Percentiles rank a stretch among this genome's conserved stretches.
phyloP scores from a whole-genome alignment of 2,113 vertebrate genomes.

The Dendrocopos noguchii region DNA sequence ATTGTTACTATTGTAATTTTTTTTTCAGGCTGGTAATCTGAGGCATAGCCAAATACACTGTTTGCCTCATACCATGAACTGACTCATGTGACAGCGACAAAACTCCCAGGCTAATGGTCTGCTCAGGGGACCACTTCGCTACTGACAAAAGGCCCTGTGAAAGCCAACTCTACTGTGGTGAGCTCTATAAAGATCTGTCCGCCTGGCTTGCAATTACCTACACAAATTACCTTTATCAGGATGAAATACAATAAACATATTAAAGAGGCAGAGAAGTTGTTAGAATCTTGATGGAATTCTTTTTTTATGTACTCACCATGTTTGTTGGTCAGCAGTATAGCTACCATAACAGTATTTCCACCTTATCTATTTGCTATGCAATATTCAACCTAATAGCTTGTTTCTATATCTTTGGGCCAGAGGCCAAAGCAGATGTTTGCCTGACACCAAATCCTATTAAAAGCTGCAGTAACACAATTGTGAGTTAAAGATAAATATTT shows the following conservation, averaged over 20 bases:
- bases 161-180: background rate
- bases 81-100: background rate
- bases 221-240: conserved; percentile 54
- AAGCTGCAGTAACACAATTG: conserved; percentile 70
- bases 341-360: conserved; percentile 38
- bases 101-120: conserved; percentile 13
- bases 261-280: conserved; percentile 51
- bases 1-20: background rate
- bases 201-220: conserved; percentile 29
- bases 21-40: background rate
- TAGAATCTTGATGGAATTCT: conserved; percentile 40
- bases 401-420: conserved; percentile 69
- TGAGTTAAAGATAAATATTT: conserved; percentile 78
- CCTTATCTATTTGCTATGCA: conserved; percentile 73
- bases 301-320: conserved; percentile 46
- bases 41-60: background rate
- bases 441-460: conserved; percentile 74
- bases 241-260: conserved; percentile 62
- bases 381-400: conserved; percentile 63
- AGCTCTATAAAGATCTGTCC: conserved; percentile 35
- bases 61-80: background rate
- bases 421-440: conserved; percentile 72
- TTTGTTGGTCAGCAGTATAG: conserved; percentile 15
- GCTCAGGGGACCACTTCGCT: conserved; percentile 40
- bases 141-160: background rate